Percentiles rank a stretch among this genome's conserved stretches.
Evolutionary conservation across 2,888 invertebrate genomes (phyloP).

Genomic region (Dasysyrphus tricinctus): DNA sequence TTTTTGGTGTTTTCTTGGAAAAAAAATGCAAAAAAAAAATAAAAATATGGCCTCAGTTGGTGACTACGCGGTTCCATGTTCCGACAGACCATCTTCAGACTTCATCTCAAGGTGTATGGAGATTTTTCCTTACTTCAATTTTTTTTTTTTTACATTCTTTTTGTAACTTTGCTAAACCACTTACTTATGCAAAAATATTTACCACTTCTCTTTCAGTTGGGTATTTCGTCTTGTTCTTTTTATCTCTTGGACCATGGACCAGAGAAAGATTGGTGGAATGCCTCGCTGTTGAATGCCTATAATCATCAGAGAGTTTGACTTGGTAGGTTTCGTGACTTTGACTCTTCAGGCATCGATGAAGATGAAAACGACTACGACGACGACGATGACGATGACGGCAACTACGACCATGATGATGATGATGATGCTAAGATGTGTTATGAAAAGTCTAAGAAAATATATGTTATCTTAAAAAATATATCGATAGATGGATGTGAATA

Average conservation of each 20-base stretch:
- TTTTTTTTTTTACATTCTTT: background rate
- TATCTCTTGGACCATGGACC: background rate
- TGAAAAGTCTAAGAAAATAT: conserved; percentile 53
- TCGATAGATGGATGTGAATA: conserved; percentile 29
- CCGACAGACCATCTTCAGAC: conserved; percentile 55
- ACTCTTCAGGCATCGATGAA: conserved; percentile 61
- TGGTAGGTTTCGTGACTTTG: conserved; percentile 71
- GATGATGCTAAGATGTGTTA: conserved; percentile 58
- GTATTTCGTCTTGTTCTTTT: conserved; percentile 19
- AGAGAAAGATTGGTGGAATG: conserved; percentile 31
- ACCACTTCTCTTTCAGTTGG: conserved; percentile 58
- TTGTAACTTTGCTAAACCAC: conserved; percentile 62
- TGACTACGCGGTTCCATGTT: conserved; percentile 50
- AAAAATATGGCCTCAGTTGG: conserved; percentile 37
- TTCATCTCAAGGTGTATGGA: conserved; percentile 55
- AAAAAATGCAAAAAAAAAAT: background rate
- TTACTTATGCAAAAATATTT: conserved; percentile 75
- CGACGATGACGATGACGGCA: conserved; percentile 8
- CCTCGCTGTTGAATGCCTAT: conserved; percentile 50
- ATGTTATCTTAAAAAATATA: conserved; percentile 52
- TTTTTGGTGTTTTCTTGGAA: conserved; percentile 46
- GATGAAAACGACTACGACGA: conserved; percentile 6
- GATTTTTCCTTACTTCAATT: conserved; percentile 46
- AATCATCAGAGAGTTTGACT: conserved; percentile 65
- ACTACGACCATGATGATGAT: background rate